A percentile compares a stretch with the other conserved stretches of the same genome.
Evolutionary conservation across 1,140 invertebrate genomes (phyloP).

Genomic region (Trachymyrmex septentrionalis): DNA sequence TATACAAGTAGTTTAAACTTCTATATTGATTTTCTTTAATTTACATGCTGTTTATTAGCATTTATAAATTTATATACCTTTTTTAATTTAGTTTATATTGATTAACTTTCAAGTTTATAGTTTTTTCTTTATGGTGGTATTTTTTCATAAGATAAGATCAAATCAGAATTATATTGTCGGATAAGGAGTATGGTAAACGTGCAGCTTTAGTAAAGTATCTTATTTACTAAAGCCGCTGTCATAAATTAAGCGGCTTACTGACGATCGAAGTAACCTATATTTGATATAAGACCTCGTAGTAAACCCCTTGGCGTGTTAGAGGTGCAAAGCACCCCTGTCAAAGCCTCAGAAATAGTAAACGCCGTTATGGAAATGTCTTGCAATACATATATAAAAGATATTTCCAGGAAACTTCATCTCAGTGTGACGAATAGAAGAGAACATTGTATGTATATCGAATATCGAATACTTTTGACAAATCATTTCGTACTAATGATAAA

Average conservation of each 20-base stretch:
- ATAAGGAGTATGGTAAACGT: constrained; percentile 3
- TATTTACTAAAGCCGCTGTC: neutral
- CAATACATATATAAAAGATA: constrained; percentile 17
- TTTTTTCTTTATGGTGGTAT: neutral
- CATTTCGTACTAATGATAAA: neutral
- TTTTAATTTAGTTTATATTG: neutral
- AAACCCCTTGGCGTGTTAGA: constrained; percentile 46
- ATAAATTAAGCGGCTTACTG: constrained; percentile 27
- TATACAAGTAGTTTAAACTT: neutral
- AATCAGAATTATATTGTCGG: constrained; percentile 18
- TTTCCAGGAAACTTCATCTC: constrained; percentile 15
- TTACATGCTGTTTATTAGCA: neutral
- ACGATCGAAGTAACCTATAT: constrained; percentile 27
- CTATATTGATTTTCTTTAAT: neutral
- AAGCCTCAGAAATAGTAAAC: constrained; percentile 72
- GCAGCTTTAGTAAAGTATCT: constrained; percentile 24
- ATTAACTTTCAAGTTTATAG: neutral
- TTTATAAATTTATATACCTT: neutral
- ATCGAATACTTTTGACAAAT: constrained; percentile 23
- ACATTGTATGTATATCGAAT: constrained; percentile 4
- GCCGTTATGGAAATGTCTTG: constrained; percentile 37
- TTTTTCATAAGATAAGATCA: neutral
- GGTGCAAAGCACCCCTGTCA: constrained; percentile 20
- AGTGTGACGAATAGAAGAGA: constrained; percentile 4
- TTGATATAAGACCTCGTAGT: constrained; percentile 32